Evolutionary conservation across 2,888 invertebrate species (phyloP), one percentile per base, ranked within the genome.

Genomic region (Agriopis marginaria): DNA sequence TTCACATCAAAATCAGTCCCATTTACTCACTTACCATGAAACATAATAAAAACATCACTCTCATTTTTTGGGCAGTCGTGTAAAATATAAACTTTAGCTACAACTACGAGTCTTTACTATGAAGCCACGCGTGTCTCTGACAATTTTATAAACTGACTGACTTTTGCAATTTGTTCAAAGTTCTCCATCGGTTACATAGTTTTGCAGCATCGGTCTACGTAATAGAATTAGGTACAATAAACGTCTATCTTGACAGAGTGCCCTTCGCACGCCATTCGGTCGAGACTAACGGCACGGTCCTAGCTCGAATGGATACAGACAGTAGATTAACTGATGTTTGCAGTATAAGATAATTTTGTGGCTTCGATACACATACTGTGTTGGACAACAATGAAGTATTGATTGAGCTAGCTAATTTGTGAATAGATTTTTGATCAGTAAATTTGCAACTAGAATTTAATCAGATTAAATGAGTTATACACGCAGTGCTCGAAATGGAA

Each of bases 191-290:
- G 9, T 32, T 51, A 6, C 23, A 14, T 51, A 23, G 11, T 51
- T 0, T 32, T 42, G 4, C 64, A 50, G 17, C 50, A 50, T 50
- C 11, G 32, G 9, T 53, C 23, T 54, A 51, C 50, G 60, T 60
- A 70, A 66, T 63, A 63, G 66, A 66, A 62, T 67, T 63, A 66
- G 74, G 73, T 78, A 77, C 74, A 72, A 75, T 76, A 76, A 75
- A 76, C 73, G 77, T 78, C 76, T 78, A 76, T 80, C 80, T 80
- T 85, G 81, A 79, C 84, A 79, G 82, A 84, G 82, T 82, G 82
- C 78, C 81, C 81, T 84, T 81, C 75, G 76, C 78, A 77, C 77
- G 77, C 77, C 72, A 60, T 58, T 62, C 59, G 66, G 72, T 73
- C 72, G 72, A 76, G 74, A 77, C 74, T 74, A 70, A 76, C 77